These are phyloP conservation scores for Cervus canadensis DNA, from an alignment of 2,113 vertebrate species.

Conservation along the genomic window DNA sequence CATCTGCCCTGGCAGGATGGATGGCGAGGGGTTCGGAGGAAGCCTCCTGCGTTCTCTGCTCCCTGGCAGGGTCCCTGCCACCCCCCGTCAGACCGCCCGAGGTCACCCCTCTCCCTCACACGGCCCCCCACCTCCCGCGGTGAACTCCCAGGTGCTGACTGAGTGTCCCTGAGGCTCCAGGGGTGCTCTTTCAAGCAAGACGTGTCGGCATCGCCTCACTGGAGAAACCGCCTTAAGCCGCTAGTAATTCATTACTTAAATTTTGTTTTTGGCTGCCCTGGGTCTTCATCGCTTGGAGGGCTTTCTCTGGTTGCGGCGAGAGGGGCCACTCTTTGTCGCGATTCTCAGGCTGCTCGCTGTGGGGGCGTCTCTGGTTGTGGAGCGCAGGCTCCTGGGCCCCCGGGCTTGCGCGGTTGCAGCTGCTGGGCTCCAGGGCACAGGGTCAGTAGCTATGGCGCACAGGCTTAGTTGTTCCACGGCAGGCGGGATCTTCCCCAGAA, in stretches of 20 bases:
- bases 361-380: neutral
- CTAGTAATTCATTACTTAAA: neutral
- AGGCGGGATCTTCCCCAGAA: neutral
- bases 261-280: neutral
- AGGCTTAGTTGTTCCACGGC: neutral
- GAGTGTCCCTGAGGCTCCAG: neutral
- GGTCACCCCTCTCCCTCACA: neutral
- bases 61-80: neutral
- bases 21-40: neutral
- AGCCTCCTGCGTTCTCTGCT: neutral
- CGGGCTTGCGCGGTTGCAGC: neutral
- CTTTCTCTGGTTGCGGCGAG: neutral
- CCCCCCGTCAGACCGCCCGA: neutral
- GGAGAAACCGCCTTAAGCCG: neutral
- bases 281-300: neutral
- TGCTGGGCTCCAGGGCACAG: neutral
- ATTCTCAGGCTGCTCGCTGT: neutral
- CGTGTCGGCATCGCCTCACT: neutral
- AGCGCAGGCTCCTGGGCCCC: neutral
- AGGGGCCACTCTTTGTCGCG: accelerated
- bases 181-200: neutral
- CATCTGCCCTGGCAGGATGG: neutral
- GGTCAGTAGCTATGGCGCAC: accelerated
- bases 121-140: neutral
- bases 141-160: no score